These are phyloP conservation scores for Periparus ater DNA, from an alignment of 2,797 vertebrate genomes.

Conservation along the genomic window DNA sequence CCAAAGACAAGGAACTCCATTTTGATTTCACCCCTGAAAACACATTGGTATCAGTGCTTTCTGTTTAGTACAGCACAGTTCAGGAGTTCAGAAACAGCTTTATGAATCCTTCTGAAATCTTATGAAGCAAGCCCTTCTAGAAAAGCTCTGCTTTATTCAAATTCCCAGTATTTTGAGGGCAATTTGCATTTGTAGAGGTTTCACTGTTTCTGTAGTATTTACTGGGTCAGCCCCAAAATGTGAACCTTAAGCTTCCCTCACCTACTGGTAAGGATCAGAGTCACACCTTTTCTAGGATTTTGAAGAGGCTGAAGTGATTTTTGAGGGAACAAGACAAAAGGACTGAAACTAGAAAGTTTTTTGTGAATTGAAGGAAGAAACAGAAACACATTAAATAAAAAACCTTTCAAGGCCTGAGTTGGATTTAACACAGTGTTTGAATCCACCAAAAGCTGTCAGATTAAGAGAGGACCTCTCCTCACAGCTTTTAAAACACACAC, in stretches of 20 bases:
- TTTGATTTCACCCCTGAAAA: neutral
- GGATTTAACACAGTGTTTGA: constrained; percentile 6
- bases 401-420: neutral
- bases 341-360: neutral
- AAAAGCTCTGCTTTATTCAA: neutral
- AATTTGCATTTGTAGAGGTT: neutral
- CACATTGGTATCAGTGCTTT: neutral
- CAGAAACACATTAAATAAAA: neutral
- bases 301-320: neutral
- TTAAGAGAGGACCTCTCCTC: constrained; percentile 1
- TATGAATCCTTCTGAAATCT: neutral
- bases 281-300: neutral
- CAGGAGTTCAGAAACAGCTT: neutral
- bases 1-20: neutral
- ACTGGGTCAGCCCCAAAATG: neutral
- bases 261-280: neutral
- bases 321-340: neutral
- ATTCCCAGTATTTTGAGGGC: neutral
- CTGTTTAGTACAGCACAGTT: neutral
- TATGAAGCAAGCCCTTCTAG: neutral
- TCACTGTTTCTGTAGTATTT: neutral
- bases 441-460: neutral
- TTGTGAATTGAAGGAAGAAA: neutral
- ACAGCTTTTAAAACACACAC: neutral
- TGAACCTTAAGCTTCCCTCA: neutral